Evolutionary conservation across 2,888 invertebrate species (phyloP).

Genomic region (Acanthoscelides obtectus): DNA sequence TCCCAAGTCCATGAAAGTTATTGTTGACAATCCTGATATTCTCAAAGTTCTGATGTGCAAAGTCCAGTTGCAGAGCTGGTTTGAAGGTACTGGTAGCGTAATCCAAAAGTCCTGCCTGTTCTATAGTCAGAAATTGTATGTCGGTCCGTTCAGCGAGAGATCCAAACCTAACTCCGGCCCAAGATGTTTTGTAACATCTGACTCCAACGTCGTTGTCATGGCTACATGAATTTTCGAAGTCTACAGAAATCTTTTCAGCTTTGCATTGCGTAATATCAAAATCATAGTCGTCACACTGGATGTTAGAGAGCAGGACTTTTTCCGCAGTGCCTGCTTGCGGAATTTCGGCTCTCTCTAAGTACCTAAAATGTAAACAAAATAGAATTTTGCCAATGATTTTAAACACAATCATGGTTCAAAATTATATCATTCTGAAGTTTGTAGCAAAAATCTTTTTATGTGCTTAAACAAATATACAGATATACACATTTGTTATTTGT

Average conservation of each 20-base stretch:
- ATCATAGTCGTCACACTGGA: conserved; percentile 87
- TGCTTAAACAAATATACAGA: too few species aligned
- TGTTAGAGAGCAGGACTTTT: conserved; percentile 76
- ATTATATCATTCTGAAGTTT: too few species aligned
- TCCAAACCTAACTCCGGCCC: conserved; percentile 91
- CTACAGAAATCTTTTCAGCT: conserved; percentile 62
- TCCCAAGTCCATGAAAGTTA: conserved; percentile 87
- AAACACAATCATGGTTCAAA: too few species aligned
- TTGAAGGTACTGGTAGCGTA: conserved; percentile 83
- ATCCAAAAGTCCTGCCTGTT: conserved; percentile 90
- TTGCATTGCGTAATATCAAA: conserved; percentile 84
- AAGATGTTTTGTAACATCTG: conserved; percentile 83
- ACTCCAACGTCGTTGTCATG: conserved; percentile 87
- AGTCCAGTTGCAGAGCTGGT: conserved; percentile 85
- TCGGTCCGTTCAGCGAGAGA: conserved; percentile 83
- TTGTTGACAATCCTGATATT: conserved; percentile 79
- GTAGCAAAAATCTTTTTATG: too few species aligned
- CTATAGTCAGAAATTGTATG: conserved; percentile 81
- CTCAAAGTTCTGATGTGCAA: conserved; percentile 76
- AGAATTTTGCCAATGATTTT: not conserved
- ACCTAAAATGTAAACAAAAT: conserved; percentile 29
- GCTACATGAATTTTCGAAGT: conserved; percentile 84
- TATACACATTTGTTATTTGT: too few species aligned
- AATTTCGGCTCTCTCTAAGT: conserved; percentile 74
- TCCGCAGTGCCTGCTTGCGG: conserved; percentile 73